Percentiles rank a stretch among this genome's conserved stretches.
phyloP scores from a whole-genome alignment of 1,140 invertebrate species.

The Campoletis sonorensis region DNA sequence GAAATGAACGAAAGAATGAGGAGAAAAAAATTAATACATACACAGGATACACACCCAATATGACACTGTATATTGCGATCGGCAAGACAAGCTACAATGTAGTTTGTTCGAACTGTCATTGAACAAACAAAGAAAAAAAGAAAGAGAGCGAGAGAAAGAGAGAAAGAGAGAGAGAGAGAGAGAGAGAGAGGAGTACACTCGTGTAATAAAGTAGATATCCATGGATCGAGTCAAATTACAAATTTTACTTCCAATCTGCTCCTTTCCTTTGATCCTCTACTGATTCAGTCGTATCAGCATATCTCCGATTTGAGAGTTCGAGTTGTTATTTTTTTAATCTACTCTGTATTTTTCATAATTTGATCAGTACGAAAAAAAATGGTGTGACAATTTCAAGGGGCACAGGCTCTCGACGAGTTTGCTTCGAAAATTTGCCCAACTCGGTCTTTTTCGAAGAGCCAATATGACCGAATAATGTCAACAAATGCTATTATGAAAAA shows the following conservation, averaged over 20 bases:
- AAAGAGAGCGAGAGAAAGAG: conserved; percentile 14
- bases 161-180: conserved; percentile 26
- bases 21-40: conserved; percentile 6
- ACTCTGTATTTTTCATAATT: too few relatives aligned
- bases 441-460: too few relatives aligned
- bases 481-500: neutral
- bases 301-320: too few relatives aligned
- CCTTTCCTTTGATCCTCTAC: neutral
- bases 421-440: too few relatives aligned
- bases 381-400: too few relatives aligned
- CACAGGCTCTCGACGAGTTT: too few relatives aligned
- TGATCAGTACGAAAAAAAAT: too few relatives aligned
- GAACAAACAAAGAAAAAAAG: conserved; percentile 68
- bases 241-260: conserved; percentile 42
- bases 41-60: conserved; percentile 36
- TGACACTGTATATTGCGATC: conserved; percentile 73
- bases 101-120: conserved; percentile 75
- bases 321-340: too few relatives aligned
- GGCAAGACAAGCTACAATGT: conserved; percentile 75
- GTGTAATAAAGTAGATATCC: conserved; percentile 77
- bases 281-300: neutral
- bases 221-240: conserved; percentile 63
- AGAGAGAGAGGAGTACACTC: conserved; percentile 58
- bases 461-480: too few relatives aligned
- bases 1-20: conserved; percentile 5